Evolutionary conservation across 2,797 vertebrate genomes (phyloP).

Genomic region (Anomalospiza imberbis): DNA sequence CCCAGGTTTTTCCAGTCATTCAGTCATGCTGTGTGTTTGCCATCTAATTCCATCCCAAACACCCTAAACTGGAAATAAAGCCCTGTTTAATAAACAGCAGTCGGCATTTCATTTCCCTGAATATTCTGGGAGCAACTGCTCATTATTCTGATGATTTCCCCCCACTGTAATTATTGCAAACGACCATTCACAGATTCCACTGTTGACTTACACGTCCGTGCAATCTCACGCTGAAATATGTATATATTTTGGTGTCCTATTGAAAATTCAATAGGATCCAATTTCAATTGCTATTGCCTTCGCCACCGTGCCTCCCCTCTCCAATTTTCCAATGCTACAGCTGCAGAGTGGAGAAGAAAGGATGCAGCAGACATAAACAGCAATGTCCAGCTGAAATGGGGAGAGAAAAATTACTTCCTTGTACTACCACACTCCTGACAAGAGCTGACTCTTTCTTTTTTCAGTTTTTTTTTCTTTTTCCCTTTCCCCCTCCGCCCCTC

Average conservation of each 20-base stretch:
- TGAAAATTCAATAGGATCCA: slow-evolving; percentile 69
- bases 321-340: slow-evolving; percentile 54
- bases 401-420: slow-evolving; percentile 43
- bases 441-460: background rate
- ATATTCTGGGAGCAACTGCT: slow-evolving; percentile 70
- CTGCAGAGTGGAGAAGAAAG: slow-evolving; percentile 46
- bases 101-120: slow-evolving; percentile 68
- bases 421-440: background rate
- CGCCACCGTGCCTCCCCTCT: slow-evolving; percentile 16
- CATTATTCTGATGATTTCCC: slow-evolving; percentile 71
- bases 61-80: slow-evolving; percentile 72
- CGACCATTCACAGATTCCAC: slow-evolving; percentile 52
- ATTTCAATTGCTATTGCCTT: slow-evolving; percentile 55
- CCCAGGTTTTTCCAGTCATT: background rate
- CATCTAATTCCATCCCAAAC: slow-evolving; percentile 68
- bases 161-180: slow-evolving; percentile 68
- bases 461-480: accelerated
- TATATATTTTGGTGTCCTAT: slow-evolving; percentile 56
- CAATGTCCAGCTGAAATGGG: background rate
- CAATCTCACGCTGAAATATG: background rate
- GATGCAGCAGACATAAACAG: slow-evolving; percentile 40
- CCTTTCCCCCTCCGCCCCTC: accelerated
- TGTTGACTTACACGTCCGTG: slow-evolving; percentile 28
- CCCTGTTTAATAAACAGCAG: slow-evolving; percentile 68
- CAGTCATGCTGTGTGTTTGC: slow-evolving; percentile 35